Evolutionary conservation across 2,888 invertebrate genomes (phyloP).

Genomic region (Vanessa cardui): DNA sequence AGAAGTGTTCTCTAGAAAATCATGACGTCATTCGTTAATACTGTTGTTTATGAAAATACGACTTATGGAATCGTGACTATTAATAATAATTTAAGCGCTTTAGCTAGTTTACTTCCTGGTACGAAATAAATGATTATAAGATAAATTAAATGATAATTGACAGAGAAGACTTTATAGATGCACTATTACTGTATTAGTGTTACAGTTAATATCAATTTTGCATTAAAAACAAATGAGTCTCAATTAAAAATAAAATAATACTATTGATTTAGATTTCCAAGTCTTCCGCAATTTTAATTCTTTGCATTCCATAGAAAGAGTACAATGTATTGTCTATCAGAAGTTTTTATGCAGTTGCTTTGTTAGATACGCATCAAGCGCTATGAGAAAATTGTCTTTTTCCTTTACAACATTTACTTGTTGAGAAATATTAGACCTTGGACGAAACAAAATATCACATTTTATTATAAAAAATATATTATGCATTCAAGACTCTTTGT

Average conservation of each 20-base stretch:
- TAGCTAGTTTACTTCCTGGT: constrained; percentile 10
- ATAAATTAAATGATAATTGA: neutral
- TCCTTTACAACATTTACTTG: constrained; percentile 37
- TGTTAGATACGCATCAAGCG: constrained; percentile 42
- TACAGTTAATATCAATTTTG: neutral
- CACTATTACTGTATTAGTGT: too few relatives aligned
- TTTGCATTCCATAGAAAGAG: neutral
- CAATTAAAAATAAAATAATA: neutral
- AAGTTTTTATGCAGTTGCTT: constrained; percentile 41
- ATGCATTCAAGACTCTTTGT: constrained; percentile 6
- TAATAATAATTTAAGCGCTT: constrained; percentile 13
- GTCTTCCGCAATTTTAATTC: constrained; percentile 10
- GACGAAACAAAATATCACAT: constrained; percentile 33
- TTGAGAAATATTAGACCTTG: constrained; percentile 39
- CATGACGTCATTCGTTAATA: constrained; percentile 24
- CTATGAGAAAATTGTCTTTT: constrained; percentile 45
- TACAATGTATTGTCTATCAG: constrained; percentile 20
- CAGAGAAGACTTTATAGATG: neutral
- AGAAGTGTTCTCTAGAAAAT: constrained; percentile 44
- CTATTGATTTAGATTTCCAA: neutral
- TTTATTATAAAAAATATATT: constrained; percentile 28
- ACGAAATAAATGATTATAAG: constrained; percentile 4
- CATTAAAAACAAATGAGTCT: neutral
- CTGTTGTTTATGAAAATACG: constrained; percentile 33
- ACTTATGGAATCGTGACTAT: constrained; percentile 24